Percentiles rank a stretch among this genome's conserved stretches.
Conservation (phyloP, 2,113 vertebrate species). For the Pachypanchax playfairii region DNA sequence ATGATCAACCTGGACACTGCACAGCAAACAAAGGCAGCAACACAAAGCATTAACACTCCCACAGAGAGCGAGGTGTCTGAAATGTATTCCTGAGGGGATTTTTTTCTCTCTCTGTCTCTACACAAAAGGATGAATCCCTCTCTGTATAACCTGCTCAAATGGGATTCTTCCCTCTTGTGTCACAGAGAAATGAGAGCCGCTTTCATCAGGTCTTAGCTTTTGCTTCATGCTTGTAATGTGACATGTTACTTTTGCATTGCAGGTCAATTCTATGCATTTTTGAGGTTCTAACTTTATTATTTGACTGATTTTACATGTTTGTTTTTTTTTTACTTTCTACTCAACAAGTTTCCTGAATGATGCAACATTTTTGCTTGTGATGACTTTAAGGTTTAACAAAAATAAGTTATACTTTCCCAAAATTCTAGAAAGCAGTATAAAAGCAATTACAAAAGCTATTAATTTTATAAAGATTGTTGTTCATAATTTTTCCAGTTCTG, state of each 20-base stretch:
- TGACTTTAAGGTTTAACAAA: too few relatives aligned
- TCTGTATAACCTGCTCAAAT: slow-evolving; percentile 33
- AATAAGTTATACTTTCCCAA: too few relatives aligned
- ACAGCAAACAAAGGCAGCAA: slow-evolving; percentile 45
- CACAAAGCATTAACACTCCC: slow-evolving; percentile 41
- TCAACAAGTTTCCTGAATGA: too few relatives aligned
- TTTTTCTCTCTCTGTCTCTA: slow-evolving; percentile 14
- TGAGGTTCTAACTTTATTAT: background rate
- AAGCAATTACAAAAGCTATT: too few relatives aligned
- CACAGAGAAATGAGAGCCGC: slow-evolving; percentile 26
- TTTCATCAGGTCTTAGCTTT: slow-evolving; percentile 42
- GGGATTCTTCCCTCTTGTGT: slow-evolving; percentile 41
- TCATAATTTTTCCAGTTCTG: too few relatives aligned
- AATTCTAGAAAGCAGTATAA: too few relatives aligned
- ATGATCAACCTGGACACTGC: slow-evolving; percentile 33
- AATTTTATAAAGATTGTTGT: background rate
- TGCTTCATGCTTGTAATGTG: slow-evolving; percentile 36
- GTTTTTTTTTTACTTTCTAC: too few relatives aligned
- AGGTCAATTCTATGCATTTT: slow-evolving; percentile 26
- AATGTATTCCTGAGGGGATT: slow-evolving; percentile 27
- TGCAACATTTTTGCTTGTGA: too few relatives aligned
- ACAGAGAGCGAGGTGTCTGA: slow-evolving; percentile 26
- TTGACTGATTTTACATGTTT: too few relatives aligned
- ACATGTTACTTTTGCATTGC: slow-evolving; percentile 34
- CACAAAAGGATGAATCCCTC: slow-evolving; percentile 39